Percentiles rank a stretch among this genome's conserved stretches.
These are phyloP conservation scores for Fukomys damarensis DNA, from an alignment of 2,113 vertebrate genomes.

Conservation along the genomic window DNA sequence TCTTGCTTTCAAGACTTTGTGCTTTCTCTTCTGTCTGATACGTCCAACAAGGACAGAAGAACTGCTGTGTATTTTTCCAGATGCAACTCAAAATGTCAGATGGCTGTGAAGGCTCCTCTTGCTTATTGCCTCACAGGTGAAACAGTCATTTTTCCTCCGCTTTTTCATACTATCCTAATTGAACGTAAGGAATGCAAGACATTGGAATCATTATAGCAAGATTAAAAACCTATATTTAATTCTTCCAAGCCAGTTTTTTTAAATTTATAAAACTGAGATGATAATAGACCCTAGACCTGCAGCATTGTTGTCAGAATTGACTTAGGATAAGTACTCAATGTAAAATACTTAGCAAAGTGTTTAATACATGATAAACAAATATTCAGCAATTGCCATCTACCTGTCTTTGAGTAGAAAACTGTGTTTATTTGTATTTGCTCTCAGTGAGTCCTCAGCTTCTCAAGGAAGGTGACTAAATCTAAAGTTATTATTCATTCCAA, in stretches of 20 bases:
- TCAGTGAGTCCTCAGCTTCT: not conserved
- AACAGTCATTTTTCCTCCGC: not conserved
- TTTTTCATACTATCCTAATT: not conserved
- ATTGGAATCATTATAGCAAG: not conserved
- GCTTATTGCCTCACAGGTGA: not conserved
- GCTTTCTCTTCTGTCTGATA: not conserved
- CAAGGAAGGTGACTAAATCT: not conserved
- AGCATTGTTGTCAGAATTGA: not conserved
- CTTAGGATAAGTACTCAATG: constrained; percentile 2
- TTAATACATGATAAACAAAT: not conserved
- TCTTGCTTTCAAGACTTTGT: not conserved
- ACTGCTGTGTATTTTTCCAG: not conserved
- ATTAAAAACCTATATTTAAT: constrained; percentile 15
- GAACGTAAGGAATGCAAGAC: not conserved
- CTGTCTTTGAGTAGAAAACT: not conserved
- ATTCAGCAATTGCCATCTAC: not conserved
- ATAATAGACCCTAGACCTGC: not conserved
- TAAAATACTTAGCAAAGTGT: not conserved
- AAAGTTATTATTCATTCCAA: not conserved
- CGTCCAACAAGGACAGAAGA: not conserved
- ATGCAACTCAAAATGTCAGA: not conserved
- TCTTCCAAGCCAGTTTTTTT: not conserved
- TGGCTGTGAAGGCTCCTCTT: not conserved
- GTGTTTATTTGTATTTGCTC: constrained; percentile 30
- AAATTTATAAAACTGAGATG: not conserved